Evolutionary conservation across 1,140 invertebrate genomes (phyloP), one percentile per base, ranked within the genome.

Genomic region (Sesamia nonagrioides): DNA sequence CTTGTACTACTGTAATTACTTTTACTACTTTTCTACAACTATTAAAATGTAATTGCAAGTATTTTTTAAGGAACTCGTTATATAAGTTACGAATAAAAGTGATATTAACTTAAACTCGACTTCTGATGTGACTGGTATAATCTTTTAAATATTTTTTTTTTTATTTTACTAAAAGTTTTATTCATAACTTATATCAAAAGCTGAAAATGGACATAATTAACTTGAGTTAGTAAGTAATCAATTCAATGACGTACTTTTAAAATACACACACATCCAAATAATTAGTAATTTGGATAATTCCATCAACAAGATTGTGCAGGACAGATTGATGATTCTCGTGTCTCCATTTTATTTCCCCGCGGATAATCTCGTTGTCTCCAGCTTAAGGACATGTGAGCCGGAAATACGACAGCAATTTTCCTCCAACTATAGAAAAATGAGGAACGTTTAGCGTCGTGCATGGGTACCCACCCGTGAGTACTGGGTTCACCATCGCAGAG

Each of bases 291-390:
- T 77, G 71, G 79, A 83, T 84, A 84, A 78, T 81, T 68, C 75
- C 77, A 83, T 83, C 80, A 75, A 83, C 77, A 80, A 82, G 80
- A 85, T 82, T 83, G 82, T 79, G 63, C 40, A 79, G 74, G 72
- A 60, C 78, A 92, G 91, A 93, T 92, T 93, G 90, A 94, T 94
- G 91, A 90, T 89, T 86, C 89, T 89, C 86, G 82, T 91, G 90
- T 91, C 88, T 91, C 84, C 89, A 88, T 90, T 93, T 93, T 92
- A 92, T 93, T 92, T 92, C 88, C 88, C 89, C 89, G 88, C 88
- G 86, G 90, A 94, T 94, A 94, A 94, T 93, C 91, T 93, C 88
- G 91, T 92, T 92, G 90, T 94, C 90, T 92, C 88, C 88, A 85
- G 88, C 90, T 92, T 91, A 92, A 91, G 91, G 91, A 92, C 91